Evolutionary conservation across 1,140 invertebrate genomes (phyloP).

Genomic region (Chionoecetes opilio): DNA sequence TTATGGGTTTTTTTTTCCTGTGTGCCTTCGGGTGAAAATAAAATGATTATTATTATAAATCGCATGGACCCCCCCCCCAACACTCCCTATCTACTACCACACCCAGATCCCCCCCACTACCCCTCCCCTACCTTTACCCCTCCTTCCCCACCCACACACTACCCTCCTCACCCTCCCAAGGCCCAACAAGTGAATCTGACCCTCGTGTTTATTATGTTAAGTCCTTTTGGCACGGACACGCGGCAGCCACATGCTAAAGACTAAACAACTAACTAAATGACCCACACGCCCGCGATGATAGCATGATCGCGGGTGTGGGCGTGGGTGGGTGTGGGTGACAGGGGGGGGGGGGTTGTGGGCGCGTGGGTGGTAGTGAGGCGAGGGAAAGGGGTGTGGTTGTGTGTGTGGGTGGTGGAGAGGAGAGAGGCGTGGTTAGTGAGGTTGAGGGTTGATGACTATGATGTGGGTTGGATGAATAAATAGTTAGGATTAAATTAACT

Average conservation of each 20-base stretch:
- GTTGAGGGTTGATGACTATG: not conserved
- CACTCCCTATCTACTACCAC: not conserved
- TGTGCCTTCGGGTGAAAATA: too few species aligned
- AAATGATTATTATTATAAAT: too few species aligned
- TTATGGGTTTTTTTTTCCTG: too few species aligned
- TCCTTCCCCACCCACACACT: not conserved
- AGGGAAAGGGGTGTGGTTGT: not conserved
- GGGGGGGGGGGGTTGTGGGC: not conserved
- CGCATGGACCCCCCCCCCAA: not conserved
- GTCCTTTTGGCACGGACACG: constrained; percentile 65
- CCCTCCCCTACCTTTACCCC: not conserved
- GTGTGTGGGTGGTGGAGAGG: not conserved
- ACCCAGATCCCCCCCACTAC: not conserved
- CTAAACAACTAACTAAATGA: constrained; percentile 67
- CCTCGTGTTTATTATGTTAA: constrained; percentile 63
- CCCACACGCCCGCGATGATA: constrained; percentile 62
- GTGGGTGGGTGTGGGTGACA: not conserved
- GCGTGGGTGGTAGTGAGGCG: not conserved
- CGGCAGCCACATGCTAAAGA: constrained; percentile 56
- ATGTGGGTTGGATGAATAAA: too few species aligned
- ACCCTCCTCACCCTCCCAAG: not conserved
- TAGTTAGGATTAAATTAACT: too few species aligned
- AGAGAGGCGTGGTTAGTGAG: not conserved
- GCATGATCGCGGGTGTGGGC: constrained; percentile 1
- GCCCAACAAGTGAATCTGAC: constrained; percentile 43